phyloP scores from a whole-genome alignment of 2,888 invertebrate species.

The Dicranocentrus wangi region DNA sequence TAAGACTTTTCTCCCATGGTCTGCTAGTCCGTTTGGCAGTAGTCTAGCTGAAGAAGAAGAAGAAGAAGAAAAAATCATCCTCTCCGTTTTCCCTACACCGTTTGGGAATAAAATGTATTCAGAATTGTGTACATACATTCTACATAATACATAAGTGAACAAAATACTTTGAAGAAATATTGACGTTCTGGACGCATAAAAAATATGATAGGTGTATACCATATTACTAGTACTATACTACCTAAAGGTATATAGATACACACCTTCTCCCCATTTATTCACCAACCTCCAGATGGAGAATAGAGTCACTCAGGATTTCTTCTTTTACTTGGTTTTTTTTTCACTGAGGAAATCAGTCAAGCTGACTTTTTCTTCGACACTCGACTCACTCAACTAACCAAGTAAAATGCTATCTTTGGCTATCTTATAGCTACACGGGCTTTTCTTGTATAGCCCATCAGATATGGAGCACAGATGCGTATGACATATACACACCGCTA shows the following conservation, averaged over 20 bases:
- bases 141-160: no score
- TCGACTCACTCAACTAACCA: slow-evolving; percentile 7
- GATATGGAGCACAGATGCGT: no score
- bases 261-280: background rate
- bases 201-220: slow-evolving; percentile 13
- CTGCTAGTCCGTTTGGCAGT: no score
- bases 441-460: background rate
- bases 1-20: slow-evolving; percentile 13
- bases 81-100: no score
- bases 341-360: slow-evolving; percentile 41
- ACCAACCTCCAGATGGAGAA: background rate
- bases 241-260: background rate
- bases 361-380: slow-evolving; percentile 35
- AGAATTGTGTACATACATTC: background rate
- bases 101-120: no score
- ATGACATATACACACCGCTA: no score
- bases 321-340: slow-evolving; percentile 25
- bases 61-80: no score
- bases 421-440: background rate
- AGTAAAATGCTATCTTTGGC: background rate
- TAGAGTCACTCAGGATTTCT: slow-evolving; percentile 31
- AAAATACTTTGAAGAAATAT: background rate
- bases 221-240: background rate
- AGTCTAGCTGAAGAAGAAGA: no score
- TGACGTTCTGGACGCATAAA: slow-evolving; percentile 11